Evolutionary conservation across 2,888 invertebrate genomes (phyloP), one percentile per base, ranked within the genome.

Genomic region (Meteorus colon): DNA sequence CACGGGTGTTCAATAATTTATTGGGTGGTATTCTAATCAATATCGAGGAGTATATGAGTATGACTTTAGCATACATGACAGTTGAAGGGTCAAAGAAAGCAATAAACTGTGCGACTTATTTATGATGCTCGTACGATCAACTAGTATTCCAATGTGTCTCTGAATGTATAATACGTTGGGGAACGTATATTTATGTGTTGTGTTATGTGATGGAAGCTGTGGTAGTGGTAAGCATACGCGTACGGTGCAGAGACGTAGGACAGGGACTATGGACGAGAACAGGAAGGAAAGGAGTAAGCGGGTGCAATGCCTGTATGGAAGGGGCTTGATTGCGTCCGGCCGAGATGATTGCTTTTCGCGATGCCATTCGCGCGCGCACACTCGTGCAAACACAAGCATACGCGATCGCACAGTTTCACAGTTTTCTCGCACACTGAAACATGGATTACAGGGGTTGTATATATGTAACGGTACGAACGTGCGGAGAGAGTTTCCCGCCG

Each of bases 291-390:
- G 77, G 77, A 77, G 78, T n/a, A 48, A 48, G 48, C 16, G 48
- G 48, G 48, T 48, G 48, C 48, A n/a, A 4, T n/a, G 48, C n/a
- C 48, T 16, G 48, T 48, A n/a, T 48, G 48, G 66, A 37, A 59
- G 76, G 83, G 80, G 84, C 85, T 86, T 88, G 89, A 89, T 89
- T 89, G 88, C 88, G 87, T 88, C 88, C 89, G 88, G 88, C 82
- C 85, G 88, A 88, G 88, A 88, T 88, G 89, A 89, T 89, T 89
- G 88, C 88, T 88, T 89, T 88, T 84, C 88, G 85, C 84, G 84
- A 85, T 84, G 82, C 82, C 81, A 80, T 81, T 79, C 79, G 78
- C 82, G 77, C 81, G 78, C 70, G 78, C 74, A 69, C 74, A 24
- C 72, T 68, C 69, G 67, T 73, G 78, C 59, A 65, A 59, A 72